A percentile compares a stretch with the other conserved stretches of the same genome.
These are phyloP conservation scores for Prosopocoilus inquinatus DNA, from an alignment of 2,888 invertebrate genomes.

Conservation along the genomic window DNA sequence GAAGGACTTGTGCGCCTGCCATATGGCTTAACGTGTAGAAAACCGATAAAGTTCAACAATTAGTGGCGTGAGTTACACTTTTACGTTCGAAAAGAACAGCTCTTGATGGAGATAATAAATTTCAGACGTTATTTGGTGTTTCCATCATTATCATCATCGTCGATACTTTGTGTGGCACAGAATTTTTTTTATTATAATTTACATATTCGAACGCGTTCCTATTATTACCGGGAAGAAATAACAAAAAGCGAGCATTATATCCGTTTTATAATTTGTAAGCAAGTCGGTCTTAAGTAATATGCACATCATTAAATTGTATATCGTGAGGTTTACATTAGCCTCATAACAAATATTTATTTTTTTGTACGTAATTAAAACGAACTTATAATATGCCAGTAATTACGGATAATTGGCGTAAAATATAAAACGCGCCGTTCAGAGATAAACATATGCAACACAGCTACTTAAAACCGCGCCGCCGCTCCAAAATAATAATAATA, in stretches of 20 bases:
- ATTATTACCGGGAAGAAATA: no score
- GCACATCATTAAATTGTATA: neutral
- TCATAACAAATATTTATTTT: constrained; percentile 1
- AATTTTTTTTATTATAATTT: no score
- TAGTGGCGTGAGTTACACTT: constrained; percentile 5
- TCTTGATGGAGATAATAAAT: no score
- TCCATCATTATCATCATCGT: no score
- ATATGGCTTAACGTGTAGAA: constrained; percentile 23
- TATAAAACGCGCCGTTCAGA: constrained; percentile 1
- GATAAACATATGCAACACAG: constrained; percentile 1
- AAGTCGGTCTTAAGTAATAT: no score
- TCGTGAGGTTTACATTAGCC: neutral
- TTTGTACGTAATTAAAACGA: neutral
- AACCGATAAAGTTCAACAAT: constrained; percentile 23
- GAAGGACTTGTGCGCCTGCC: constrained; percentile 22
- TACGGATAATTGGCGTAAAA: constrained; percentile 2
- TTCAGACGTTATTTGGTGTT: no score
- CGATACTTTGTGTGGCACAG: no score
- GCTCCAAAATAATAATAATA: neutral
- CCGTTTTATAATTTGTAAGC: no score
- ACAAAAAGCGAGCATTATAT: no score
- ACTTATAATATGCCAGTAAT: constrained; percentile 4
- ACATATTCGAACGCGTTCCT: no score
- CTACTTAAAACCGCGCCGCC: no score
- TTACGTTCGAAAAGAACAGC: no score